Percentiles rank a stretch among this genome's conserved stretches.
phyloP scores from a whole-genome alignment of 2,888 invertebrate species.

The Polydesmus complanatus region DNA sequence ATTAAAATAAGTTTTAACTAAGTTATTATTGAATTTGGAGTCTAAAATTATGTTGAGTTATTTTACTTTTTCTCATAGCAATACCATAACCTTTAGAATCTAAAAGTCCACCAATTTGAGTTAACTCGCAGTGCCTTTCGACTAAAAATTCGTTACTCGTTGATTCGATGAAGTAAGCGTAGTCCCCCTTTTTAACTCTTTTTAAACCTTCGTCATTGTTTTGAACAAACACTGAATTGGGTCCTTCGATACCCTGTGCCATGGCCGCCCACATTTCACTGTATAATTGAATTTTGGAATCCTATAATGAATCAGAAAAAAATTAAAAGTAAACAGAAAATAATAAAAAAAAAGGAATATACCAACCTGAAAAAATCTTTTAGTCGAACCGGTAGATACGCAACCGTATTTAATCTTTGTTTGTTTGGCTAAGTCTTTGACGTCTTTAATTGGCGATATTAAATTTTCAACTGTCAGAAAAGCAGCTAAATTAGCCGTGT shows the following conservation, averaged over 20 bases:
- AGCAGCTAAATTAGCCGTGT: slow-evolving; percentile 88
- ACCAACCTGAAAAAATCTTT: slow-evolving; percentile 79
- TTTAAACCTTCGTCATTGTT: slow-evolving; percentile 83
- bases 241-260: slow-evolving; percentile 26
- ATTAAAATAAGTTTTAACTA: too few relatives aligned
- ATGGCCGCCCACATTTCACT: slow-evolving; percentile 36
- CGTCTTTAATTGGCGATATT: slow-evolving; percentile 88
- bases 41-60: not conserved
- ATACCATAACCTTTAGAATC: slow-evolving; percentile 94
- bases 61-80: slow-evolving; percentile 75
- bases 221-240: slow-evolving; percentile 35
- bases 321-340: not conserved
- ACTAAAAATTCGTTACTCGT: slow-evolving; percentile 90
- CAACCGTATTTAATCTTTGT: slow-evolving; percentile 94
- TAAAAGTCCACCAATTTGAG: slow-evolving; percentile 75
- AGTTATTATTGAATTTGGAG: too few relatives aligned
- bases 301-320: too few relatives aligned
- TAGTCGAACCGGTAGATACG: slow-evolving; percentile 77
- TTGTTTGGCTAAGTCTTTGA: slow-evolving; percentile 90
- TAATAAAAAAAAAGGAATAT: not conserved
- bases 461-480: slow-evolving; percentile 83
- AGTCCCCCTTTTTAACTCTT: slow-evolving; percentile 57
- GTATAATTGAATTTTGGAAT: slow-evolving; percentile 35
- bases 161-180: slow-evolving; percentile 96
- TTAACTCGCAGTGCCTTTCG: slow-evolving; percentile 76